These are phyloP conservation scores for Poecilia latipinna DNA, from an alignment of 2,113 vertebrate species.

Conservation along the genomic window DNA sequence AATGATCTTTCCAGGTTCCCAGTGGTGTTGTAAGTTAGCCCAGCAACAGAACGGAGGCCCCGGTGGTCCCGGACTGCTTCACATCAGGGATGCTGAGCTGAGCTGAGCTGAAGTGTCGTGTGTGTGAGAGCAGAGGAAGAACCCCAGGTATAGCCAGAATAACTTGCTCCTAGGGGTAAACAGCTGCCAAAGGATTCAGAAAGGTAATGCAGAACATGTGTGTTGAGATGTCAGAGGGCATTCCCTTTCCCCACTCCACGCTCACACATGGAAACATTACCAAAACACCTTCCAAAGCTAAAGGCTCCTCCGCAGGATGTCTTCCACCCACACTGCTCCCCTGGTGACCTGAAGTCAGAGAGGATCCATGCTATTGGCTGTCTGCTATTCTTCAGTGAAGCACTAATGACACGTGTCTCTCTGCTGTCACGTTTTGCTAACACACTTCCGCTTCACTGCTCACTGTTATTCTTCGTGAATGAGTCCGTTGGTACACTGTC, in stretches of 20 bases:
- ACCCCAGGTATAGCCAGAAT: slow-evolving; percentile 47
- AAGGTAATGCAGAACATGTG: slow-evolving; percentile 71
- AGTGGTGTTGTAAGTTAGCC: slow-evolving; percentile 41
- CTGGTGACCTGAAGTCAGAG: slow-evolving; percentile 14
- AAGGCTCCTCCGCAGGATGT: slow-evolving; percentile 36
- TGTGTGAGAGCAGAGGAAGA: slow-evolving; percentile 29
- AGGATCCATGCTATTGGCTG: slow-evolving; percentile 7
- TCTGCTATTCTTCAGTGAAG: slow-evolving; percentile 32
- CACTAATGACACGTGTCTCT: slow-evolving; percentile 39
- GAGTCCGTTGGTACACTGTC: background rate
- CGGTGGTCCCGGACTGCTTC: slow-evolving; percentile 43
- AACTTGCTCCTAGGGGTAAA: slow-evolving; percentile 49
- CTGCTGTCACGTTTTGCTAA: slow-evolving; percentile 28
- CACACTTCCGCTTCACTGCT: background rate
- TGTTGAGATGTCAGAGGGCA: slow-evolving; percentile 56
- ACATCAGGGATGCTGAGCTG: slow-evolving; percentile 2
- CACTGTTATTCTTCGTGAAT: background rate
- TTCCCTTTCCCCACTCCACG: slow-evolving; percentile 4
- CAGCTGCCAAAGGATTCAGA: slow-evolving; percentile 59
- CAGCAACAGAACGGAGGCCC: slow-evolving; percentile 8
- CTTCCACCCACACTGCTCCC: slow-evolving; percentile 39
- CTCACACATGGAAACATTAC: slow-evolving; percentile 14
- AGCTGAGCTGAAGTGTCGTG: background rate
- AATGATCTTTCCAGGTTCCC: slow-evolving; percentile 39
- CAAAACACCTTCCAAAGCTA: slow-evolving; percentile 38